Conservation (phyloP, 2,888 invertebrate species). For the Cinara cedri region DNA sequence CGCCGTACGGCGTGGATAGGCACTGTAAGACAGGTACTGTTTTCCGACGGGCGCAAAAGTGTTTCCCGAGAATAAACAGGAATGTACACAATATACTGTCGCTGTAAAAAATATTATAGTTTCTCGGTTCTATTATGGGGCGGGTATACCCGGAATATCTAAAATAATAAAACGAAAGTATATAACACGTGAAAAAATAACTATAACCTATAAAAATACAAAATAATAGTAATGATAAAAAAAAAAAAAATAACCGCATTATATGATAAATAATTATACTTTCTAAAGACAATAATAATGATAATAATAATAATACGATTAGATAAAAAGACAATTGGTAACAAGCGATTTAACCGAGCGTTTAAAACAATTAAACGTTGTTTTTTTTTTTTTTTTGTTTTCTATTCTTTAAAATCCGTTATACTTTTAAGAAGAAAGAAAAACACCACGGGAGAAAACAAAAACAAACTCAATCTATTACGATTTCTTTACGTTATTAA, state of each 20-base stretch:
- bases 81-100: too few species aligned
- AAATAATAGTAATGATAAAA: too few species aligned
- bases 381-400: not conserved
- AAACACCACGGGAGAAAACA: not conserved
- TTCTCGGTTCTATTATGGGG: too few species aligned
- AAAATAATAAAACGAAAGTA: not conserved
- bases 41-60: too few species aligned
- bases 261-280: slow-evolving; percentile 4
- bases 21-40: too few species aligned
- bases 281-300: too few species aligned
- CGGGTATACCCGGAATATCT: not conserved
- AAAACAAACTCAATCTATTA: not conserved
- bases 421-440: not conserved
- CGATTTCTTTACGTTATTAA: slow-evolving; percentile 3
- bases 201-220: too few species aligned
- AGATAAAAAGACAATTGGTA: not conserved
- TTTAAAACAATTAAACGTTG: slow-evolving; percentile 3
- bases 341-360: slow-evolving; percentile 9
- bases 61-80: too few species aligned
- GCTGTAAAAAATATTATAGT: too few species aligned
- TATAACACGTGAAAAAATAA: too few species aligned
- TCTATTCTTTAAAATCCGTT: not conserved
- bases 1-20: too few species aligned
- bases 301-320: not conserved
- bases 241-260: not conserved